A percentile compares a stretch with the other conserved stretches of the same genome.
Conservation (phyloP, 2,888 invertebrate species). For the Cephalotes varians region DNA sequence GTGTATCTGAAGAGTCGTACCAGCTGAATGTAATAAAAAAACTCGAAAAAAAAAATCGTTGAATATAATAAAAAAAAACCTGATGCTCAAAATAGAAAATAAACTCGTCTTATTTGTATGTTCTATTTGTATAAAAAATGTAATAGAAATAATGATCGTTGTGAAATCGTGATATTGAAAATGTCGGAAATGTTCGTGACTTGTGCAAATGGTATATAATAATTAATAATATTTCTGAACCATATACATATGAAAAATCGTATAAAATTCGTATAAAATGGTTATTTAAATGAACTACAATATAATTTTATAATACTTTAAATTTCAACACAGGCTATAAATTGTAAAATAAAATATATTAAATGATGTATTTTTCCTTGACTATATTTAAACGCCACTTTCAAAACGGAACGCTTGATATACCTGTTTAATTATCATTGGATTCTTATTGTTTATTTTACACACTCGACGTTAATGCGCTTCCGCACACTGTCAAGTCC, state of each 20-base stretch:
- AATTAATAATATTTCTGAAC: constrained; percentile 1
- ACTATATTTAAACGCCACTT: background rate
- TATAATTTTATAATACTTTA: background rate
- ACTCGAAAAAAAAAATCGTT: background rate
- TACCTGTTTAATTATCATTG: constrained; percentile 2
- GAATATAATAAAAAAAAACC: constrained; percentile 20
- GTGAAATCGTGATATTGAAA: background rate
- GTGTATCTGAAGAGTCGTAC: background rate
- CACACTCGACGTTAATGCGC: background rate
- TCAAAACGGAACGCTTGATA: background rate
- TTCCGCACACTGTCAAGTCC: background rate
- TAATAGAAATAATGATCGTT: background rate
- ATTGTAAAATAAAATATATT: background rate
- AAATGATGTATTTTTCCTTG: background rate
- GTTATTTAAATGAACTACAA: background rate
- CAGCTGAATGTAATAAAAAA: too few relatives aligned
- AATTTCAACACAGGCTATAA: background rate
- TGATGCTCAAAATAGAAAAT: background rate
- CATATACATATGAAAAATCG: background rate
- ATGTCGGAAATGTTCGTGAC: background rate
- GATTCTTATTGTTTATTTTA: constrained; percentile 1
- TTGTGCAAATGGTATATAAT: background rate
- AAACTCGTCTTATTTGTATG: constrained; percentile 11
- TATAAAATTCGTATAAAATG: background rate
- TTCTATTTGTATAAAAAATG: too few relatives aligned